Base-by-base conservation (phyloP, 2,797 vertebrate species). In the Sebastes vulpes region DNA sequence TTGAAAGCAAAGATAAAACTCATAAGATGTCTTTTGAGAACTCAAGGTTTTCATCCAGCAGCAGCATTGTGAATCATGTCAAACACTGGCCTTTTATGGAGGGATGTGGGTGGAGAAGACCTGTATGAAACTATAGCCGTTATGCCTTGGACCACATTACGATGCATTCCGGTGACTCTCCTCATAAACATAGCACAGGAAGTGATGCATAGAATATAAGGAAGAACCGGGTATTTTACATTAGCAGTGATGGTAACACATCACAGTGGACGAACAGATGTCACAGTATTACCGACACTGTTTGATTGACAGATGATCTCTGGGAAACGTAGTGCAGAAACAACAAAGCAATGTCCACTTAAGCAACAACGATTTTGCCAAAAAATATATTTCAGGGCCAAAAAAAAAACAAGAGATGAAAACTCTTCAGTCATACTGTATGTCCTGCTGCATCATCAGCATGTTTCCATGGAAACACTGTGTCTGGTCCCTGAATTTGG, bases 391-490 rank as follows among this genome's bases (percentile, higher is more conserved):
- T 66, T 72, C 52, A 58, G 23, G 12, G 21, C n/a, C 25, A 50
- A 60, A 28, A 3, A 28, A 6, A 65, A 64, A 18, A 11, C n/a
- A n/a, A 46, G 29, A 72, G 56, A 79, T 59, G 5, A 66, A 66
- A 69, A 72, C 18, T 72, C 20, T 58, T 53, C 52, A 67, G 42
- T 63, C 67, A 58, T 42, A 78, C 12, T 80, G 28, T 54, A 35
- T 38, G 31, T 81, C 54, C 72, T 59, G 42, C 57, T 88, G 61
- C 38, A 81, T 85, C 74, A 82, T 73, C 75, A 72, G 28, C 60
- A 57, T 59, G 87, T 92, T 92, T 77, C 91, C 82, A 87, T 87
- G 87, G 92, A 14, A 89, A 92, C 89, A 26, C 14, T 57, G 75
- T 75, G 38, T 63, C 60, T 69, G 32, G 63, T 53, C 65, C 52